Percentiles rank a stretch among this genome's conserved stretches.
These are phyloP conservation scores for Sebastiscus albofasciatus DNA, from an alignment of 2,797 vertebrate species.

Conservation along the genomic window DNA sequence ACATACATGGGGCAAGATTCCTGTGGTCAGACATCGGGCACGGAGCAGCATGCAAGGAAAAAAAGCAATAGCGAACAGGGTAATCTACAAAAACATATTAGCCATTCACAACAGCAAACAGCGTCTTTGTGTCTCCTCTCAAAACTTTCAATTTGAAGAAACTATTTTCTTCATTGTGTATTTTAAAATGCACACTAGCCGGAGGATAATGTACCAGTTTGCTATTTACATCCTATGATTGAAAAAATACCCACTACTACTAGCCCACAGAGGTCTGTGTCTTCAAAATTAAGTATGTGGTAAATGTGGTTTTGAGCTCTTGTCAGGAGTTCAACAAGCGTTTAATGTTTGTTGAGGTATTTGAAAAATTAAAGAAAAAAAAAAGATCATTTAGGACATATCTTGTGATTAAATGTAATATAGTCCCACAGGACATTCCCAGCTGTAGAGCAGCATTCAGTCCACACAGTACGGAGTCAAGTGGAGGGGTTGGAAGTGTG, in stretches of 20 bases:
- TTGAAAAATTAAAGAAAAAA: background rate
- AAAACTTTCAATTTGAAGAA: background rate
- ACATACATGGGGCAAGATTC: background rate
- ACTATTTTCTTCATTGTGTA: background rate
- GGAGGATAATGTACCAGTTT: background rate
- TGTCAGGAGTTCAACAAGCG: background rate
- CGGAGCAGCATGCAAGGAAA: background rate
- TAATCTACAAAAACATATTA: background rate
- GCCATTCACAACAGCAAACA: background rate
- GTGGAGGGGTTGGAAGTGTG: background rate
- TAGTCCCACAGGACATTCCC: background rate
- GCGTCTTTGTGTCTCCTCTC: background rate
- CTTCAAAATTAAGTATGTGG: background rate
- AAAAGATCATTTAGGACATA: background rate
- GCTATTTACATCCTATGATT: conserved; percentile 1
- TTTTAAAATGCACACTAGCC: background rate
- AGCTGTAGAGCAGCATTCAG: background rate
- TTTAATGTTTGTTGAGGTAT: background rate
- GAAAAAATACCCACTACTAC: background rate
- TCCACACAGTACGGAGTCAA: background rate
- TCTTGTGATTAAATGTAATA: background rate
- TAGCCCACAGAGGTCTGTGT: background rate
- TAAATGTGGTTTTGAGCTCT: background rate
- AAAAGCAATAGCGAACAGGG: background rate
- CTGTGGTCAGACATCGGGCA: background rate